Percentiles rank a stretch among this genome's conserved stretches.
These are phyloP conservation scores for Pseudolaguvia tuberculata DNA, from an alignment of 2,113 vertebrate genomes.

Conservation along the genomic window DNA sequence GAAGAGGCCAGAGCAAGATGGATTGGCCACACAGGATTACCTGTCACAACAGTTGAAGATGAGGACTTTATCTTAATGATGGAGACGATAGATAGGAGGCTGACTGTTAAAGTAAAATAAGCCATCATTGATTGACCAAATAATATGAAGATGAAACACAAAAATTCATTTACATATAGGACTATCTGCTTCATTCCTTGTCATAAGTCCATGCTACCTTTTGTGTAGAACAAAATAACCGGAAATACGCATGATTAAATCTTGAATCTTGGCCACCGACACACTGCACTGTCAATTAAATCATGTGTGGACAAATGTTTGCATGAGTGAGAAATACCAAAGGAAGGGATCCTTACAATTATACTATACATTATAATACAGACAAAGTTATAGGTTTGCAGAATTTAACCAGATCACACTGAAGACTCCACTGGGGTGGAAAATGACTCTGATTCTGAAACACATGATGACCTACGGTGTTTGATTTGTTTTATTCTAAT, in stretches of 20 bases:
- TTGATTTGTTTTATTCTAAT: too few relatives aligned
- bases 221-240: conserved; percentile 25
- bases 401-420: background rate
- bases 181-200: background rate
- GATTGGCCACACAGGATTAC: too few relatives aligned
- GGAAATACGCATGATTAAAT: conserved; percentile 35
- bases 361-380: conserved; percentile 3
- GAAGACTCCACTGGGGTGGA: too few relatives aligned
- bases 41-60: too few relatives aligned
- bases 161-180: too few relatives aligned
- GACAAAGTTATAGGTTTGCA: conserved; percentile 37
- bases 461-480: too few relatives aligned
- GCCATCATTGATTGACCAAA: too few relatives aligned
- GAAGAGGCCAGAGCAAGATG: too few relatives aligned
- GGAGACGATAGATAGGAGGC: too few relatives aligned
- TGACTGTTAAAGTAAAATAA: too few relatives aligned
- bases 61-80: too few relatives aligned
- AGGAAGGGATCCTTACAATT: background rate
- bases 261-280: conserved; percentile 38
- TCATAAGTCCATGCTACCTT: conserved; percentile 33
- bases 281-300: conserved; percentile 36
- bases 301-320: conserved; percentile 40
- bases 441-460: background rate
- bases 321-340: conserved; percentile 1
- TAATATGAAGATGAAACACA: too few relatives aligned